Evolutionary conservation across 2,797 vertebrate genomes (phyloP).

Genomic region (Anabas testudineus): DNA sequence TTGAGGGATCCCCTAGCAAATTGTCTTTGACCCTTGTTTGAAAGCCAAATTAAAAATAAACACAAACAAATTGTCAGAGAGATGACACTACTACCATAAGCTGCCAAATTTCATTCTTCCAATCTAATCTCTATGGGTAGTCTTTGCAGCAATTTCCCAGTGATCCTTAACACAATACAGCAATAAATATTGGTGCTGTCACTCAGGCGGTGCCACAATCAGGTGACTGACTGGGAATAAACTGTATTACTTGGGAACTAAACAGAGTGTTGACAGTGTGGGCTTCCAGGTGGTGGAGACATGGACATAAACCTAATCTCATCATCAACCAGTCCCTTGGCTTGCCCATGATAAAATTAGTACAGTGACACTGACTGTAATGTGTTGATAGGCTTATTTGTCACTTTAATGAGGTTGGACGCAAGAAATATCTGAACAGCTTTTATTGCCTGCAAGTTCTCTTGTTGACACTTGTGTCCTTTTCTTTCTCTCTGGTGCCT

Average conservation of each 20-base stretch:
- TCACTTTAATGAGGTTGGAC: slow-evolving; percentile 66
- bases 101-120: slow-evolving; percentile 45
- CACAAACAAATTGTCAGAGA: slow-evolving; percentile 34
- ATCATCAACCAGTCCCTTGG: slow-evolving; percentile 59
- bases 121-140: slow-evolving; percentile 43
- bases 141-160: slow-evolving; percentile 39
- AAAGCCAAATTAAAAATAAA: slow-evolving; percentile 35
- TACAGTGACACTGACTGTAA: slow-evolving; percentile 59
- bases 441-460: slow-evolving; percentile 31
- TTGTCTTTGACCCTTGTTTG: slow-evolving; percentile 3
- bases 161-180: slow-evolving; percentile 45
- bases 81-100: slow-evolving; percentile 27
- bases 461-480: slow-evolving; percentile 19
- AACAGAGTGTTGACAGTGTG: slow-evolving; percentile 42
- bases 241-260: slow-evolving; percentile 52
- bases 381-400: slow-evolving; percentile 69
- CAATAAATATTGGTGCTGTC: slow-evolving; percentile 61
- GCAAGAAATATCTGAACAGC: slow-evolving; percentile 27
- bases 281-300: slow-evolving; percentile 57
- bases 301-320: slow-evolving; percentile 56
- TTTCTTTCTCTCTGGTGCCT: slow-evolving; percentile 17
- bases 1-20: slow-evolving; percentile 5
- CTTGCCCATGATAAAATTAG: slow-evolving; percentile 62
- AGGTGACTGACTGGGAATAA: slow-evolving; percentile 58
- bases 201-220: slow-evolving; percentile 40